Evolutionary conservation across 2,797 vertebrate species (phyloP), one percentile per base, ranked within the genome.

Genomic region (Holocentrus rufus): DNA sequence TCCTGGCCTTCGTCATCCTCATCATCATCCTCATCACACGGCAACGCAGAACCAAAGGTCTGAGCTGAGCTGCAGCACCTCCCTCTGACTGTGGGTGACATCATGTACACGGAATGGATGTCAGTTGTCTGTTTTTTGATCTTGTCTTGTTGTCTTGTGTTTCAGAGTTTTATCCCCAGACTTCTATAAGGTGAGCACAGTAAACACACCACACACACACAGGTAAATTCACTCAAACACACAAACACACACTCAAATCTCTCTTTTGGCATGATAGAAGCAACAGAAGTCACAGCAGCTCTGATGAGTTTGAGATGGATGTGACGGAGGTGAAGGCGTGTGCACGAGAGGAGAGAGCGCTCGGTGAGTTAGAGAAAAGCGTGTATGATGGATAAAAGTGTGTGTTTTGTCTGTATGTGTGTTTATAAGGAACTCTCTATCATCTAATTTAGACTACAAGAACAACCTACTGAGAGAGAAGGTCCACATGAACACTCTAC

Each of bases 401-500:
- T 0, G 20, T 60, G 47, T 50, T 7, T 23, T 7, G 5, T 9
- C 2, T 22, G 20, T 8, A 18, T 52, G 36, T 54, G 62, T 53
- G 9, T 50, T 42, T 39, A 10, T 72, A 2, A 34, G 7, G 7
- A 5, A 66, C 17, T 55, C 57, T 67, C n/a, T 60, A 7, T 66
- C 65, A 17, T 80, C 52, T 82, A 0, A 20, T 63, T 25, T 88
- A 98, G 97, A 97, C 91, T 98, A 95, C 91, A 99, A 98, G 90
- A 99, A 98, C 94, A 99, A 99, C 93, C 94, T 98, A 80, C 86
- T 98, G 81, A 98, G 96, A 90, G 97, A 97, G 90, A 95, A 92
- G 77, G 93, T 90, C 15, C 94, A 94, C 74, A 90, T 94, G 76
- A 92, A 84, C 77, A 87, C 92, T 66, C 77, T 90, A 60, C 91